These are phyloP conservation scores for Sisyra terminalis DNA, from an alignment of 2,888 invertebrate genomes.

Conservation along the genomic window DNA sequence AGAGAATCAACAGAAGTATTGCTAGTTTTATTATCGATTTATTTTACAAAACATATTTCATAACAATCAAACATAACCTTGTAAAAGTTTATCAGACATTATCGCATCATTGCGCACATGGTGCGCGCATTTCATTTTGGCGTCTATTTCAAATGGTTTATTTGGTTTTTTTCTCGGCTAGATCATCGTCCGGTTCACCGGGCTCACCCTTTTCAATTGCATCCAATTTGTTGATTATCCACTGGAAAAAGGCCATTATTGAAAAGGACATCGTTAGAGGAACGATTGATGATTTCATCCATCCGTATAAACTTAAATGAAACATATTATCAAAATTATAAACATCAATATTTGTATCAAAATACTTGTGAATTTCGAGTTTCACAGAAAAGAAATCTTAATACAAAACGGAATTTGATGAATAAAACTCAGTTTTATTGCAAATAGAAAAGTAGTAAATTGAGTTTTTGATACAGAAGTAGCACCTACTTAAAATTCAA, in stretches of 20 bases:
- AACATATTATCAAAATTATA: conserved; percentile 10
- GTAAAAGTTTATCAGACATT: neutral
- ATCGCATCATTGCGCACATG: neutral
- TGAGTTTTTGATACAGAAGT: too few relatives aligned
- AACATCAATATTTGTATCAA: too few relatives aligned
- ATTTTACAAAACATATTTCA: neutral
- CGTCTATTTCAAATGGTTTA: too few relatives aligned
- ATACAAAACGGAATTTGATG: too few relatives aligned
- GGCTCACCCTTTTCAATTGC: neutral
- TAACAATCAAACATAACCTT: conserved; percentile 4
- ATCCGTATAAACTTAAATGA: conserved; percentile 48
- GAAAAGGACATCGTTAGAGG: conserved; percentile 70
- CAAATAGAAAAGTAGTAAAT: too few relatives aligned
- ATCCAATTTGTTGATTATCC: conserved; percentile 58
- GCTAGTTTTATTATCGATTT: neutral
- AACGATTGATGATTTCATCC: conserved; percentile 59
- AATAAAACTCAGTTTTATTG: too few relatives aligned
- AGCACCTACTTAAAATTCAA: too few relatives aligned
- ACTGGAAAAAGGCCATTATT: conserved; percentile 61
- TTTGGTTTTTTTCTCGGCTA: neutral
- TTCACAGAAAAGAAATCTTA: too few relatives aligned
- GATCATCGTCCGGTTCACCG: neutral
- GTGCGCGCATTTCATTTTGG: neutral
- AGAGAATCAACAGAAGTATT: too few relatives aligned
- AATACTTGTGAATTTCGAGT: too few relatives aligned